Evolutionary conservation across 1,140 invertebrate genomes (phyloP).

Genomic region (Leptinotarsa lineolata): DNA sequence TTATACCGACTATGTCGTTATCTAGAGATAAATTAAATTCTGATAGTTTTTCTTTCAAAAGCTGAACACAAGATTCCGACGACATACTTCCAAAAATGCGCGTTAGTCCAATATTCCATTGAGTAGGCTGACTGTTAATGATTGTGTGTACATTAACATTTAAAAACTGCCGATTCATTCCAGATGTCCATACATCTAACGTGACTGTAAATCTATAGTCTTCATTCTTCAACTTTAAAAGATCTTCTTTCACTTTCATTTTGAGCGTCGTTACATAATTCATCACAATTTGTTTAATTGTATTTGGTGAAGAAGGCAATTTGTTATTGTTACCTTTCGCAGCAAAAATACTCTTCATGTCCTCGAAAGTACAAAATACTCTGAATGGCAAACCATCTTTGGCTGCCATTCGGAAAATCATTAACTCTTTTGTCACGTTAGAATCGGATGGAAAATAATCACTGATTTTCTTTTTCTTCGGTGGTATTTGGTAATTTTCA

Average conservation of each 20-base stretch:
- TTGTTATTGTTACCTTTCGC: no score
- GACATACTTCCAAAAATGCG: neutral
- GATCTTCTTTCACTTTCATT: neutral
- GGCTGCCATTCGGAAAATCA: neutral
- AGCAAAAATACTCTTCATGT: no score
- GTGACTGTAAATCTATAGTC: neutral
- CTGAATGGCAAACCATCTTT: no score
- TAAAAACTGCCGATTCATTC: no score
- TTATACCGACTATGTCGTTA: neutral
- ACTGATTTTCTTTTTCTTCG: slow-evolving; percentile 2
- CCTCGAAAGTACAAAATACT: no score
- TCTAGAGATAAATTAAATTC: neutral
- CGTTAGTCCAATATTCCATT: neutral
- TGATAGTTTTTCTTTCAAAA: neutral
- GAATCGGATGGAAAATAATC: neutral
- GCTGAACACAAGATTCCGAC: neutral
- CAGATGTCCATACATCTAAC: no score
- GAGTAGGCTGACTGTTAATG: neutral
- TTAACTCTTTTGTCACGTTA: neutral
- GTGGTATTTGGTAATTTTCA: neutral
- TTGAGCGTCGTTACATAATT: neutral
- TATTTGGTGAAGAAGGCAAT: no score
- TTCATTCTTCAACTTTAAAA: neutral
- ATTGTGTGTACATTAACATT: neutral
- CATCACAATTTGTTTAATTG: neutral